Evolutionary conservation across 2,797 vertebrate species (phyloP).

Genomic region (Pipistrellus pygmaeus): DNA sequence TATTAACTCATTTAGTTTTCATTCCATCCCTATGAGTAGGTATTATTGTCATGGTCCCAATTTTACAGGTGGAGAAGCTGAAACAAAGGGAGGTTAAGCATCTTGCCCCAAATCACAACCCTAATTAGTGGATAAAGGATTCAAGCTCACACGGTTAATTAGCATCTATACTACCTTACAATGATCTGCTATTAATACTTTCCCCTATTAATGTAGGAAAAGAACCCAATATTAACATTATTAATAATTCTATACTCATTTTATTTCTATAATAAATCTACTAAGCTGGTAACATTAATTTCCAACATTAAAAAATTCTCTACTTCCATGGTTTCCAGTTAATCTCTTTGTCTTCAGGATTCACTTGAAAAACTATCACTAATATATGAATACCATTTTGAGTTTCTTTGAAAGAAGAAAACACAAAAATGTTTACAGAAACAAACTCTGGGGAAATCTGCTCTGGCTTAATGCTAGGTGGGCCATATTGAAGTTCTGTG

Average conservation of each 20-base stretch:
- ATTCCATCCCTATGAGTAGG: background rate
- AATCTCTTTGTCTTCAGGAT: background rate
- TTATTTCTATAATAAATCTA: background rate
- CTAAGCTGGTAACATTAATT: background rate
- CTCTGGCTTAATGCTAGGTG: background rate
- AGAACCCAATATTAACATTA: background rate
- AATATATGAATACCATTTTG: background rate
- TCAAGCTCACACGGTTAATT: background rate
- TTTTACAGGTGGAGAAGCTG: background rate
- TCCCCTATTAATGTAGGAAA: background rate
- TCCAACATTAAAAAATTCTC: background rate
- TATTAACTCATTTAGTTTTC: conserved; percentile 15
- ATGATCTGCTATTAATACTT: background rate
- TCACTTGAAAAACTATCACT: conserved; percentile 1
- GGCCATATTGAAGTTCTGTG: background rate
- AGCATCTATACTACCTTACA: background rate
- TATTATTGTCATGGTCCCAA: background rate
- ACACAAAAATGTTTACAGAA: conserved; percentile 24
- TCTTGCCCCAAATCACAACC: background rate
- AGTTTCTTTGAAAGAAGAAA: background rate
- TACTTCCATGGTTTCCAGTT: conserved; percentile 24
- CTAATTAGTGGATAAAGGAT: background rate
- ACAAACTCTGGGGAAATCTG: background rate
- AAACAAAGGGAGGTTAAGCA: background rate
- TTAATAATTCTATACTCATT: background rate